Conservation (phyloP, 2,888 invertebrate species). For the Caenorhabditis panamensis region DNA sequence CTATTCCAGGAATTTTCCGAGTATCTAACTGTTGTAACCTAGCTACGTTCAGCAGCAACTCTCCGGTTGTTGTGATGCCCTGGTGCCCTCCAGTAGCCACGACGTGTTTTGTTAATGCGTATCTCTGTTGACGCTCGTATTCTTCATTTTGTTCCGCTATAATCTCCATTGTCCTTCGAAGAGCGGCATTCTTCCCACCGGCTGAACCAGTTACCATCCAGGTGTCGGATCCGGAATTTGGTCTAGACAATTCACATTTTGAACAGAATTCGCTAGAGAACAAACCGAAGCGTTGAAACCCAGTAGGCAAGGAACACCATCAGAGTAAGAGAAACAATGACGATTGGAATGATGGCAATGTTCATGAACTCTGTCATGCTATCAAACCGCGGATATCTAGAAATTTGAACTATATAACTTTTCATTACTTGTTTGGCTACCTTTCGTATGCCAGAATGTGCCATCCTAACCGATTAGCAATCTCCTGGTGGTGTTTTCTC, state of each 20-base stretch:
- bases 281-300: constrained; percentile 73
- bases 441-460: constrained; percentile 74
- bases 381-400: constrained; percentile 76
- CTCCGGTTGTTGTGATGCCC: constrained; percentile 65
- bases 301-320: constrained; percentile 80
- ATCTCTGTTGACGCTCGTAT: constrained; percentile 70
- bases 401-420: background rate
- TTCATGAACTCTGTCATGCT: constrained; percentile 80
- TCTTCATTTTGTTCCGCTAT: constrained; percentile 80
- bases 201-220: constrained; percentile 80
- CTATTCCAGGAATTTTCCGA: background rate
- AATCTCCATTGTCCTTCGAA: constrained; percentile 80
- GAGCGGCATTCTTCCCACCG: constrained; percentile 80
- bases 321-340: constrained; percentile 76
- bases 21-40: constrained; percentile 42
- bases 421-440: too few species aligned
- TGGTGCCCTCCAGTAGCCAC: constrained; percentile 66
- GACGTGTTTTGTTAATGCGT: constrained; percentile 66
- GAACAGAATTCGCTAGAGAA: background rate
- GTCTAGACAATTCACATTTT: constrained; percentile 49
- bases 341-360: constrained; percentile 79
- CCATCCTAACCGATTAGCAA: constrained; percentile 77
- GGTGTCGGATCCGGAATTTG: constrained; percentile 71
- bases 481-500: constrained; percentile 70
- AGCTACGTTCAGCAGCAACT: constrained; percentile 70